Percentiles rank a stretch among this genome's conserved stretches.
Conservation (phyloP, 2,113 vertebrate species). For the Oncorhynchus mykiss region DNA sequence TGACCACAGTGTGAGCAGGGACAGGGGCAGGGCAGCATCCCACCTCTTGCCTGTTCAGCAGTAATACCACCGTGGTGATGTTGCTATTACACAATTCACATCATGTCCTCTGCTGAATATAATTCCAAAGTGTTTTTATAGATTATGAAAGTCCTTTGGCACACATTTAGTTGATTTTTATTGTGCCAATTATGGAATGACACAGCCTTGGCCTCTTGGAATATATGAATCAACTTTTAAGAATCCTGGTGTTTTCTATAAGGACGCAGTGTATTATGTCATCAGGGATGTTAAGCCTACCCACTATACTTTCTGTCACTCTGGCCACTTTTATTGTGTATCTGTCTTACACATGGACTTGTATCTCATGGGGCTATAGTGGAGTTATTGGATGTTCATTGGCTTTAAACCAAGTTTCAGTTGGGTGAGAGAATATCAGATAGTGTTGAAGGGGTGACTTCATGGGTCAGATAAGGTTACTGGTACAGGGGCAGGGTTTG, state of each 20-base stretch:
- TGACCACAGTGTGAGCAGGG: slow-evolving; percentile 6
- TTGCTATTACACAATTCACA: slow-evolving; percentile 21
- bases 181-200: not conserved
- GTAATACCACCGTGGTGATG: not conserved
- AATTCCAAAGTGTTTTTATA: not conserved
- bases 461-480: slow-evolving; percentile 67
- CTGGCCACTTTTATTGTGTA: not conserved
- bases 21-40: not conserved
- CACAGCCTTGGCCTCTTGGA: not conserved
- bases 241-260: no score
- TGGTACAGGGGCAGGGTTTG: slow-evolving; percentile 49
- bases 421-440: slow-evolving; percentile 48
- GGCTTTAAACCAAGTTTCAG: slow-evolving; percentile 38
- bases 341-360: not conserved
- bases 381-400: slow-evolving; percentile 37
- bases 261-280: no score
- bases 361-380: slow-evolving; percentile 22
- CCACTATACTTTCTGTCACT: no score
- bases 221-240: no score
- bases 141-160: not conserved
- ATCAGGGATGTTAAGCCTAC: no score
- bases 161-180: not conserved
- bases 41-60: not conserved
- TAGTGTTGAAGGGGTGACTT: slow-evolving; percentile 59
- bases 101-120: not conserved